These are phyloP conservation scores for Therioaphis trifolii DNA, from an alignment of 2,888 invertebrate genomes.

Conservation along the genomic window DNA sequence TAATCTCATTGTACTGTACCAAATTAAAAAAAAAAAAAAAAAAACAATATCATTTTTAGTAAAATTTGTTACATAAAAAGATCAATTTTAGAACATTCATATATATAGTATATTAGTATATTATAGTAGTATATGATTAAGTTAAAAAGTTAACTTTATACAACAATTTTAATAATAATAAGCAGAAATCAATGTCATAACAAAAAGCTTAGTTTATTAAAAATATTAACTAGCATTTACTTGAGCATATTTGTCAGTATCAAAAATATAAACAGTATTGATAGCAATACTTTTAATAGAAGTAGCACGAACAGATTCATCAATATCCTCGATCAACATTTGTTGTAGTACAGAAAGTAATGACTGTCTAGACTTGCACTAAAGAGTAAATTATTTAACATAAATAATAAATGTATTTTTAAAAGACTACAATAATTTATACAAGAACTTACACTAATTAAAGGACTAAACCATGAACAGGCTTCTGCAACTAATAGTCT, in stretches of 20 bases:
- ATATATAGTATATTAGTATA: too few relatives aligned
- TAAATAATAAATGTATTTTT: neutral
- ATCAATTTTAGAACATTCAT: too few relatives aligned
- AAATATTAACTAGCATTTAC: conserved; percentile 65
- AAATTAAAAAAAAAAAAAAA: neutral
- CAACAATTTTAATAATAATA: neutral
- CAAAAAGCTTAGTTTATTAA: neutral
- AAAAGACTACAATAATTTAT: neutral
- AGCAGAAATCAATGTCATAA: neutral
- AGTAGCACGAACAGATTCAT: conserved; percentile 74
- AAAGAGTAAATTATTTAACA: conserved; percentile 63
- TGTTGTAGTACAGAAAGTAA: conserved; percentile 80
- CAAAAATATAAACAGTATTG: conserved; percentile 75
- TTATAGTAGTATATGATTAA: too few relatives aligned
- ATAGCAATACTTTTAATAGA: conserved; percentile 75
- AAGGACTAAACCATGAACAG: conserved; percentile 69
- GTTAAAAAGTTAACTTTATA: neutral
- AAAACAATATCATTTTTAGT: too few relatives aligned
- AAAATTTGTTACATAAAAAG: too few relatives aligned
- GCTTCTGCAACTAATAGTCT: conserved; percentile 78
- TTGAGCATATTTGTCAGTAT: conserved; percentile 75
- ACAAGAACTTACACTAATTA: conserved; percentile 40
- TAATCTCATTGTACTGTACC: too few relatives aligned
- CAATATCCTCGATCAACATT: conserved; percentile 77
- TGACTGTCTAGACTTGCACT: conserved; percentile 76